Evolutionary conservation across 2,113 vertebrate genomes (phyloP).

Genomic region (Cyphotilapia sp.): DNA sequence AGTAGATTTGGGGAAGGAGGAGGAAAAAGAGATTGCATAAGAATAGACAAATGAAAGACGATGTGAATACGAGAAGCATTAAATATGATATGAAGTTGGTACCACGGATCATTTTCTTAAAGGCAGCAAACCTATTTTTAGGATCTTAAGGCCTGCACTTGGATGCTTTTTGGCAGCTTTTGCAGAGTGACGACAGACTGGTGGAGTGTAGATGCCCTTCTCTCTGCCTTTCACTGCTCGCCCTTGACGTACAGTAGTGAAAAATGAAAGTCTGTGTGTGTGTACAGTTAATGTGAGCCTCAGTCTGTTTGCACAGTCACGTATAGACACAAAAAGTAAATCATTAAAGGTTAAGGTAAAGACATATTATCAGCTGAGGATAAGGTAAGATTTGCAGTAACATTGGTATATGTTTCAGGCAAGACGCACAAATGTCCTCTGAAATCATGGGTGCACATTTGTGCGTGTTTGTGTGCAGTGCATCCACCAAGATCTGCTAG

Average conservation of each 20-base stretch:
- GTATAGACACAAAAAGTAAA: neutral
- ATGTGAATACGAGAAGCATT: neutral
- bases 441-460: neutral
- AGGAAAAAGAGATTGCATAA: neutral
- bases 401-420: neutral
- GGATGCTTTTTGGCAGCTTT: neutral
- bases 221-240: neutral
- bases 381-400: neutral
- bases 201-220: conserved; percentile 14
- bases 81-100: neutral
- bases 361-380: neutral
- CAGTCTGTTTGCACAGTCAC: neutral
- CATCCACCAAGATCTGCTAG: neutral
- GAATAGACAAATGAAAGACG: neutral
- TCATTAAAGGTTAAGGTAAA: neutral
- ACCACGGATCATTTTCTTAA: neutral
- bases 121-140: neutral
- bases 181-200: neutral
- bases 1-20: neutral
- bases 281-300: neutral
- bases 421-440: neutral
- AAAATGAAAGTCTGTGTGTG: neutral
- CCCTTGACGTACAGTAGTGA: conserved; percentile 10
- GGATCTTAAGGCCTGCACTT: neutral
- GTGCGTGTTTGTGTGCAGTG: neutral